phyloP scores from a whole-genome alignment of 2,888 invertebrate genomes.

The Selenia dentaria region DNA sequence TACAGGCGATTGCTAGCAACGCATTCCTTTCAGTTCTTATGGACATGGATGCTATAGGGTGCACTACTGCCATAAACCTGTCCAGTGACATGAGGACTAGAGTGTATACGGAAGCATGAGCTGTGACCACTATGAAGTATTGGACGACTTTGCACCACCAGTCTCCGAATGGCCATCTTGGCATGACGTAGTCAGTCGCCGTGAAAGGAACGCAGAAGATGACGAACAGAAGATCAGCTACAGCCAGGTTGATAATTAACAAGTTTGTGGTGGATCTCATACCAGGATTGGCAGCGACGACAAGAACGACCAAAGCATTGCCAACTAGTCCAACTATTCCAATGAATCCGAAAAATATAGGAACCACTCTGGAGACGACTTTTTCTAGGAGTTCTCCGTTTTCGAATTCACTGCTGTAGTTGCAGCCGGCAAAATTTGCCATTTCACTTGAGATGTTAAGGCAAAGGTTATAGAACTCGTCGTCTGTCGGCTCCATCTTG shows the following conservation, averaged over 20 bases:
- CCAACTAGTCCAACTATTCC: slow-evolving; percentile 95
- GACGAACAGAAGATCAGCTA: slow-evolving; percentile 96
- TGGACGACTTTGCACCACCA: slow-evolving; percentile 96
- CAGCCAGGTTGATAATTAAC: slow-evolving; percentile 94
- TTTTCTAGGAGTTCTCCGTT: slow-evolving; percentile 84
- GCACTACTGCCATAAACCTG: slow-evolving; percentile 96
- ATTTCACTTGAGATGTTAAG: slow-evolving; percentile 69
- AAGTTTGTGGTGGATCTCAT: slow-evolving; percentile 98
- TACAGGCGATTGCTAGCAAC: slow-evolving; percentile 89
- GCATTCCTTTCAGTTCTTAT: slow-evolving; percentile 93
- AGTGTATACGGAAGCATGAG: slow-evolving; percentile 97
- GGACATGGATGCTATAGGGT: slow-evolving; percentile 95
- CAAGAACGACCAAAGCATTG: slow-evolving; percentile 94
- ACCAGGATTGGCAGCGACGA: slow-evolving; percentile 94
- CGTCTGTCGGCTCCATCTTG: slow-evolving; percentile 72
- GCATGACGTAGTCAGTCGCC: slow-evolving; percentile 94
- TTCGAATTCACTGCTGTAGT: slow-evolving; percentile 68
- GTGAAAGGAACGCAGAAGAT: slow-evolving; percentile 98
- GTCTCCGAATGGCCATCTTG: slow-evolving; percentile 96
- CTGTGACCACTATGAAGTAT: slow-evolving; percentile 96
- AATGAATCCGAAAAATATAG: slow-evolving; percentile 93
- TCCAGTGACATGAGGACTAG: slow-evolving; percentile 97
- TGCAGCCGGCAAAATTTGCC: slow-evolving; percentile 61
- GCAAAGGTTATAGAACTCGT: slow-evolving; percentile 74
- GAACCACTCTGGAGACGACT: slow-evolving; percentile 89